Base-by-base conservation (phyloP, 2,797 vertebrate genomes). In the Amblyraja radiata region DNA sequence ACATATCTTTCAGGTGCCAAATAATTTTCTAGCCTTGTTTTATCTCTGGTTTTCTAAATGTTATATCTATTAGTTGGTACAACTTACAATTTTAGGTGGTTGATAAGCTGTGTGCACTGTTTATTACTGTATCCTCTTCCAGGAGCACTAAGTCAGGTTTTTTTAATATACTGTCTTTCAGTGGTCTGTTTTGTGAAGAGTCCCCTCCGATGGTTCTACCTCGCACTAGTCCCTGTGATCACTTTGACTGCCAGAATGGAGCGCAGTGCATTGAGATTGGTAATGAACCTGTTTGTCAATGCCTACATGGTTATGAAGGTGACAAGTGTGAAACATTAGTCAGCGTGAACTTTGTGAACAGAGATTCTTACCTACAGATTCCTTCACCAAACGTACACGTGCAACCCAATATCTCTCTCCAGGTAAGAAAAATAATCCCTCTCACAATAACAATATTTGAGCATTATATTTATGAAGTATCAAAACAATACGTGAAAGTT, bases 161-260 rank as follows among this genome's bases (percentile, higher is more conserved):
- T 28, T 79, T 80, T 93, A 93, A 93, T 94, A 54, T 0, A 94
- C 93, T 95, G 7, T 68, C 84, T 0, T 94, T 28, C 94, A 99
- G 99, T 11, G 99, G 99, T 74, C 95, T 99, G 93, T 99, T 99
- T 95, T 99, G 98, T 91, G 98, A 99, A 95, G 97, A 98, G 94
- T 95, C 98, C 54, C 98, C 98, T 0, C 99, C 98, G 2, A 99
- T 99, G 98, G 98, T 99, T 93, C 96, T 99, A 28, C 99, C 99
- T 16, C 97, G 98, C 76, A 99, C 98, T 94, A 99, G 99, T 93
- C 98, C 97, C 6, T 99, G 99, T 93, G 98, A 99, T 95, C 97
- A 99, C 95, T 97, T 97, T 2, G 98, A 99, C 93, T 99, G 99
- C 94, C 97, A 98, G 93, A 99, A 99, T 1, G 97, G 97, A 93